Conservation (phyloP, 1,140 invertebrate species). For the Vanessa atalanta region DNA sequence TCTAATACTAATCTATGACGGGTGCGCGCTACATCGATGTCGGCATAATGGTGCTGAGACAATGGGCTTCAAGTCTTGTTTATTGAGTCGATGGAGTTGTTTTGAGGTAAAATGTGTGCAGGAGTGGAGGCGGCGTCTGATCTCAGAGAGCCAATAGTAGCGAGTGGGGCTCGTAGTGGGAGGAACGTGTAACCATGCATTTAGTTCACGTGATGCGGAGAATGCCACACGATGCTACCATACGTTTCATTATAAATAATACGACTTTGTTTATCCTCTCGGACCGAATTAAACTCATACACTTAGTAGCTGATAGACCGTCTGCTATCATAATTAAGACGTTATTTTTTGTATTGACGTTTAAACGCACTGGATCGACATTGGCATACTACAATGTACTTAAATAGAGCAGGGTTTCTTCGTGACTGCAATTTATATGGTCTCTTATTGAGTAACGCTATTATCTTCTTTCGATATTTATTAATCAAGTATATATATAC, state of each 20-base stretch:
- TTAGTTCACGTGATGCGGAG: constrained; percentile 54
- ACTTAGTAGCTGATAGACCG: constrained; percentile 12
- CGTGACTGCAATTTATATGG: constrained; percentile 2
- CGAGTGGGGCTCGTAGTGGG: constrained; percentile 55
- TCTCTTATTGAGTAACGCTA: neutral
- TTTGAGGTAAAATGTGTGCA: constrained; percentile 72
- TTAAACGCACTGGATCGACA: constrained; percentile 22
- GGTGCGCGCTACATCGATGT: constrained; percentile 53
- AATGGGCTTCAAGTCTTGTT: constrained; percentile 76
- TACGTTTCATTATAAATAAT: constrained; percentile 65
- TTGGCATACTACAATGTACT: constrained; percentile 16
- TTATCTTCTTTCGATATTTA: too few relatives aligned
- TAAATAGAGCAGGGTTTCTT: constrained; percentile 1
- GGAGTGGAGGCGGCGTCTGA: constrained; percentile 70
- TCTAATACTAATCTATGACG: constrained; percentile 63
- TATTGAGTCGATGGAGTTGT: constrained; percentile 77
- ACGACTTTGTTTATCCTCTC: constrained; percentile 41
- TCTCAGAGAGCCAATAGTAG: constrained; percentile 62
- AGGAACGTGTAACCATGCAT: constrained; percentile 70
- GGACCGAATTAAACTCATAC: constrained; percentile 14
- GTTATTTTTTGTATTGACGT: constrained; percentile 44
- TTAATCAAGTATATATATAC: too few relatives aligned
- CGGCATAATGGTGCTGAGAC: constrained; percentile 69
- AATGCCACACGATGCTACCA: constrained; percentile 53
- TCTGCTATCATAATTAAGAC: constrained; percentile 48